Conservation (phyloP, 64 coral and sea anemone genomes). For the Stichodactyla helianthus region DNA sequence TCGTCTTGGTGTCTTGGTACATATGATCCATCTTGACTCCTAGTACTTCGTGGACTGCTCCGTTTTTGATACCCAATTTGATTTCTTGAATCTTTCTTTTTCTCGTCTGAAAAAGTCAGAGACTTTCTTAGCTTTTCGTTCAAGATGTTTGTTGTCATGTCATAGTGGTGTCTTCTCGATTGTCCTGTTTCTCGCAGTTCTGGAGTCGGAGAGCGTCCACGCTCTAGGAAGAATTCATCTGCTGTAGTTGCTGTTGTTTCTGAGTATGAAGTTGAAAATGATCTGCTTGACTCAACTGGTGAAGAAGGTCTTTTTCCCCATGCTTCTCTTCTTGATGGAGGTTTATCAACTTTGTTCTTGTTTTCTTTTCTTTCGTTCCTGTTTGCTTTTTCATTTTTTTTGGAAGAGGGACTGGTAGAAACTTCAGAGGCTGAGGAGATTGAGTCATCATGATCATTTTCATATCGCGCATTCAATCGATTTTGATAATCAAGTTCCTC, state of each 20-base stretch:
- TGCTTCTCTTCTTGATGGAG: constrained; percentile 59
- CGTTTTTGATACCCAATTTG: constrained; percentile 12
- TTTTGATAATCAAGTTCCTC: constrained; percentile 70
- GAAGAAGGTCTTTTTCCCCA: constrained; percentile 51
- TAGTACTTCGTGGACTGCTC: constrained; percentile 28
- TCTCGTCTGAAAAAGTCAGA: constrained; percentile 30
- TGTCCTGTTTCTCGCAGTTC: constrained; percentile 72
- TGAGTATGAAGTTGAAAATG: constrained; percentile 5
- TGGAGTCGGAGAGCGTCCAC: constrained; percentile 88
- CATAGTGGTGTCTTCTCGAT: constrained; percentile 81
- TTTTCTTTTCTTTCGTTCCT: background rate
- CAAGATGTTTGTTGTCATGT: constrained; percentile 79
- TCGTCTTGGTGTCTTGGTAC: constrained; percentile 52
- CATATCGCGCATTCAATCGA: background rate
- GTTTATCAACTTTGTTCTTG: constrained; percentile 10
- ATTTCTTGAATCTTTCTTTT: constrained; percentile 5
- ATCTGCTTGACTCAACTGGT: constrained; percentile 40
- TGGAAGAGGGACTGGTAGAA: constrained; percentile 14
- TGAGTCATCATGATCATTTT: background rate
- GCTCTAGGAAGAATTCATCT: constrained; percentile 65
- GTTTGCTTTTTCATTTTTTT: constrained; percentile 15
- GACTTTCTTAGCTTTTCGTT: constrained; percentile 70
- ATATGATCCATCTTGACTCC: constrained; percentile 47
- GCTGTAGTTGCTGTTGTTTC: constrained; percentile 45
- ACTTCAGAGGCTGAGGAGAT: background rate